Percentiles rank a stretch among this genome's conserved stretches.
These are phyloP conservation scores for Matsumyia berberina DNA, from an alignment of 2,888 invertebrate genomes.

Conservation along the genomic window DNA sequence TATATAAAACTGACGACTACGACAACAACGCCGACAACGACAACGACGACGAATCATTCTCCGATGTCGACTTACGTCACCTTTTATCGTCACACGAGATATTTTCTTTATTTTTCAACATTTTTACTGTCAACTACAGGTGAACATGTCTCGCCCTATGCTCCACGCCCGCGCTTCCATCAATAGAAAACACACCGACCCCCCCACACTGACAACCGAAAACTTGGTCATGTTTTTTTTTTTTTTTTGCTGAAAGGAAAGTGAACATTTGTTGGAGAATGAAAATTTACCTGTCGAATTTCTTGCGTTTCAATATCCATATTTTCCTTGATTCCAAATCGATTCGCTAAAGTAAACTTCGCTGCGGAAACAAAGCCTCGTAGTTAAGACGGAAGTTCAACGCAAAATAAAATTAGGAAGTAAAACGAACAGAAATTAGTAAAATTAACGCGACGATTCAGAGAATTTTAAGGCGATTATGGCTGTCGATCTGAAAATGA, in stretches of 20 bases:
- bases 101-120: slow-evolving; percentile 15
- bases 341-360: slow-evolving; percentile 27
- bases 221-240: slow-evolving; percentile 14
- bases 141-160: slow-evolving; percentile 44
- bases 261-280: slow-evolving; percentile 18
- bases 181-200: neutral
- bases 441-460: slow-evolving; percentile 40
- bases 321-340: slow-evolving; percentile 37
- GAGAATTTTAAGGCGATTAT: slow-evolving; percentile 56
- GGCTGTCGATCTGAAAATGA: slow-evolving; percentile 48
- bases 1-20: slow-evolving; percentile 38
- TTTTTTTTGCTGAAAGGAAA: slow-evolving; percentile 31
- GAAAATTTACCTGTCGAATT: slow-evolving; percentile 82
- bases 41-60: slow-evolving; percentile 49
- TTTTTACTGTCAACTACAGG: slow-evolving; percentile 45
- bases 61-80: slow-evolving; percentile 62
- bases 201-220: slow-evolving; percentile 1
- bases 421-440: slow-evolving; percentile 35
- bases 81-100: slow-evolving; percentile 44
- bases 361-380: too few relatives aligned
- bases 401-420: slow-evolving; percentile 10
- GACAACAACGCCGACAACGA: slow-evolving; percentile 26
- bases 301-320: slow-evolving; percentile 84
- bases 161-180: slow-evolving; percentile 7
- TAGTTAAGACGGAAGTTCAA: slow-evolving; percentile 3